These are phyloP conservation scores for Acleris literana DNA, from an alignment of 2,888 invertebrate genomes.

Conservation along the genomic window DNA sequence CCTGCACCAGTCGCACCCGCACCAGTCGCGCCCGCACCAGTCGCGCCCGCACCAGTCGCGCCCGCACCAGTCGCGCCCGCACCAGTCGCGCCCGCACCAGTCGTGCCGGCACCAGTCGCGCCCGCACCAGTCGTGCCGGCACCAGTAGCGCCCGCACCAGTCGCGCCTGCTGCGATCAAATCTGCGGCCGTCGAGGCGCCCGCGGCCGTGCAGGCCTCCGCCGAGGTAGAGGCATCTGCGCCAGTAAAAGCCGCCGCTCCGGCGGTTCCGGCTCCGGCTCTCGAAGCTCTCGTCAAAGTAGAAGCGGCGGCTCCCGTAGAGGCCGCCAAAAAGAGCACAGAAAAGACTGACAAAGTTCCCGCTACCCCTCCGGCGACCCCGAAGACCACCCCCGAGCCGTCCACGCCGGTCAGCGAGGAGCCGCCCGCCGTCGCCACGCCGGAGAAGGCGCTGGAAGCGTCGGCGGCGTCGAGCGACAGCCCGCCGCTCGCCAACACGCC, in stretches of 20 bases:
- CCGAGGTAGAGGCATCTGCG: too few species aligned
- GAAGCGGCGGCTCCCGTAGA: conserved; percentile 35
- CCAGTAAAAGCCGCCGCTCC: too few species aligned
- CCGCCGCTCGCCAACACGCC: conserved; percentile 74
- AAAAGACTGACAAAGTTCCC: conserved; percentile 47
- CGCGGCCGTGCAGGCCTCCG: too few species aligned
- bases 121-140: too few species aligned
- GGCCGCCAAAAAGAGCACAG: conserved; percentile 36
- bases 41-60: too few species aligned
- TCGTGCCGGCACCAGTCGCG: conserved; percentile 8
- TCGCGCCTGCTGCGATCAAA: too few species aligned
- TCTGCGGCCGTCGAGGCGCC: too few species aligned
- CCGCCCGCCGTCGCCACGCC: conserved; percentile 41
- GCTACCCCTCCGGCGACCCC: conserved; percentile 46
- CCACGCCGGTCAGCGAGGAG: conserved; percentile 42
- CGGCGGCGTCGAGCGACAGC: conserved; percentile 52
- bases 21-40: background rate
- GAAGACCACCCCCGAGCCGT: conserved; percentile 43
- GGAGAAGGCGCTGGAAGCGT: conserved; percentile 1
- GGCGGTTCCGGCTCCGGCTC: conserved; percentile 5
- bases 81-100: background rate
- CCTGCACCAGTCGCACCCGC: background rate
- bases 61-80: too few species aligned
- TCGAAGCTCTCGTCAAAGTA: conserved; percentile 37
- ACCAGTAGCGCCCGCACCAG: too few species aligned